These are phyloP conservation scores for Emydoidea blandingii DNA, from an alignment of 2,797 vertebrate genomes.

Conservation along the genomic window DNA sequence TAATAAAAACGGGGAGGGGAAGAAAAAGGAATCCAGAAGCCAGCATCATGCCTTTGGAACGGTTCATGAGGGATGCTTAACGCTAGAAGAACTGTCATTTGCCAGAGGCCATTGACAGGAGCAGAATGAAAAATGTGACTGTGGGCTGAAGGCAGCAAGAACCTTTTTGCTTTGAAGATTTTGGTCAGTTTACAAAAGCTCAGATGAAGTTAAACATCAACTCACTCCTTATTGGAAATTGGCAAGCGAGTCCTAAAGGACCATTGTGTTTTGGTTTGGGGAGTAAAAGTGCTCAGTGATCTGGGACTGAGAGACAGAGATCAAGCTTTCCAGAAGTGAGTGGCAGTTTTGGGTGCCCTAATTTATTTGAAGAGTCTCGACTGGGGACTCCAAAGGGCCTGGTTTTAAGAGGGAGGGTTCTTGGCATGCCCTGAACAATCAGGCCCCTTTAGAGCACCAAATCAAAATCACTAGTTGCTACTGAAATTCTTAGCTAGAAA, in stretches of 20 bases:
- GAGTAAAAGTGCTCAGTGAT: not conserved
- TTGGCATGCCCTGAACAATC: not conserved
- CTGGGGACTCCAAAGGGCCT: fast-evolving
- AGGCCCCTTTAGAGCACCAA: not conserved
- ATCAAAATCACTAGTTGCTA: not conserved
- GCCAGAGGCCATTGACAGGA: slow-evolving; percentile 30
- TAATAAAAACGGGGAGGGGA: slow-evolving; percentile 15
- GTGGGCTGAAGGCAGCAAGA: not conserved
- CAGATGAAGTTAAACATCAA: not conserved
- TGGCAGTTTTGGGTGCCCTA: not conserved
- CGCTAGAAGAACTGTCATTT: not conserved
- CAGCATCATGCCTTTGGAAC: slow-evolving; percentile 49
- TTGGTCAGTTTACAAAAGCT: not conserved
- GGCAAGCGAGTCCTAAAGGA: not conserved
- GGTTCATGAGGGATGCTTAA: slow-evolving; percentile 26
- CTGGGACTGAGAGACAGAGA: not conserved
- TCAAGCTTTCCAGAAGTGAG: not conserved
- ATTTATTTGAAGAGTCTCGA: not conserved
- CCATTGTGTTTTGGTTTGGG: not conserved
- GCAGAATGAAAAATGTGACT: not conserved
- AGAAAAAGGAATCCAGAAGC: slow-evolving; percentile 23
- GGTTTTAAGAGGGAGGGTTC: fast-evolving
- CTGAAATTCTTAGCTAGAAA: not conserved
- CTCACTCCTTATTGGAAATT: not conserved
- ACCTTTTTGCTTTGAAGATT: not conserved